phyloP scores from a whole-genome alignment of 2,797 vertebrate species.

The Masticophis lateralis region DNA sequence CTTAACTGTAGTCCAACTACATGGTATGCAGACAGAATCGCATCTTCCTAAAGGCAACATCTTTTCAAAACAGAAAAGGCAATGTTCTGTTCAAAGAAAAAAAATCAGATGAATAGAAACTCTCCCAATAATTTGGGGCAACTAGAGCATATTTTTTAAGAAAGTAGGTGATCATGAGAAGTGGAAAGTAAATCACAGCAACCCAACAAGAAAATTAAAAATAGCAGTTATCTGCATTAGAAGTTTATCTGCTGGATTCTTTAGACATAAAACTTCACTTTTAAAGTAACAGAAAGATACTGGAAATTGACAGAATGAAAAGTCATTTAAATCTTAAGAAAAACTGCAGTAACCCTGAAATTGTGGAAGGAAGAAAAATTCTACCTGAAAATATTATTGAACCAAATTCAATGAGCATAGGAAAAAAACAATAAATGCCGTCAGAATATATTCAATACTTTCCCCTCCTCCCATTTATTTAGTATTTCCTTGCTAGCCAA shows the following conservation, averaged over 20 bases:
- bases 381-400: conserved; percentile 8
- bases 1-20: neutral
- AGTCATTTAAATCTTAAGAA: conserved; percentile 3
- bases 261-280: neutral
- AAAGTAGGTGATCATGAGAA: neutral
- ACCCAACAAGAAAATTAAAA: neutral
- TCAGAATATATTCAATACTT: conserved; percentile 34
- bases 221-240: neutral
- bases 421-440: conserved; percentile 23
- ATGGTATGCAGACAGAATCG: neutral
- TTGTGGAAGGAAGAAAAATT: neutral
- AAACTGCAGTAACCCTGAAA: neutral
- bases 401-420: conserved; percentile 24
- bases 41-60: neutral
- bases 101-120: neutral
- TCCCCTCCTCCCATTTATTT: conserved; percentile 16
- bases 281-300: neutral
- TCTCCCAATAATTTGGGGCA: neutral
- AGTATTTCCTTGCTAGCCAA: conserved; percentile 55
- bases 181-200: neutral
- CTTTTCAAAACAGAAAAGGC: neutral
- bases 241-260: neutral
- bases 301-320: neutral
- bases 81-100: neutral
- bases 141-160: neutral